phyloP scores from a whole-genome alignment of 2,113 vertebrate species.

The Hoplias malabaricus region DNA sequence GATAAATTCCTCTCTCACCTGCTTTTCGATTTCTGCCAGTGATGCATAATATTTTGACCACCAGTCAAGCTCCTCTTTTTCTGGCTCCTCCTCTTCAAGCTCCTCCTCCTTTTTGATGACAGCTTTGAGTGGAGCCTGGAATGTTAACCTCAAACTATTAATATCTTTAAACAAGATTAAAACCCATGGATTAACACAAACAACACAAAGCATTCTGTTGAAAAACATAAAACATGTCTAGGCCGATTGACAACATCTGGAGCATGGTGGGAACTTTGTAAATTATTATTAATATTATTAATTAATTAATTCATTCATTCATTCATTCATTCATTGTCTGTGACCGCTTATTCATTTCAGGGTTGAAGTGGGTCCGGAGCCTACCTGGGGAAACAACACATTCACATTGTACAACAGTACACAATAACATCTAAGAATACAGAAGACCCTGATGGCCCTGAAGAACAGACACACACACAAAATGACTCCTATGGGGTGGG shows the following conservation, averaged over 20 bases:
- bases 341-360: too few relatives aligned
- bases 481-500: constrained; percentile 16
- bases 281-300: too few relatives aligned
- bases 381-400: not conserved
- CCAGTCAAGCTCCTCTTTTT: constrained; percentile 91
- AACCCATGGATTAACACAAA: not conserved
- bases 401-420: not conserved
- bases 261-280: too few relatives aligned
- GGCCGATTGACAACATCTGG: too few relatives aligned
- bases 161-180: not conserved
- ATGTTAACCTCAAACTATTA: not conserved
- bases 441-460: not conserved
- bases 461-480: not conserved
- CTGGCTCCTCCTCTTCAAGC: constrained; percentile 84
- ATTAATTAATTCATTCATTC: too few relatives aligned
- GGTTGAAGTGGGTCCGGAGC: too few relatives aligned
- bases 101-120: constrained; percentile 66
- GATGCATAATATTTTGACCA: constrained; percentile 95
- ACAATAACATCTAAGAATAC: not conserved
- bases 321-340: not conserved
- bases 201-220: too few relatives aligned
- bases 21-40: constrained; percentile 79
- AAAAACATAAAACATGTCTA: too few relatives aligned
- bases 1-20: constrained; percentile 64
- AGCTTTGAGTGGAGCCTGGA: constrained; percentile 78